phyloP scores from a whole-genome alignment of 2,113 vertebrate species.

The Cottus gobio region DNA sequence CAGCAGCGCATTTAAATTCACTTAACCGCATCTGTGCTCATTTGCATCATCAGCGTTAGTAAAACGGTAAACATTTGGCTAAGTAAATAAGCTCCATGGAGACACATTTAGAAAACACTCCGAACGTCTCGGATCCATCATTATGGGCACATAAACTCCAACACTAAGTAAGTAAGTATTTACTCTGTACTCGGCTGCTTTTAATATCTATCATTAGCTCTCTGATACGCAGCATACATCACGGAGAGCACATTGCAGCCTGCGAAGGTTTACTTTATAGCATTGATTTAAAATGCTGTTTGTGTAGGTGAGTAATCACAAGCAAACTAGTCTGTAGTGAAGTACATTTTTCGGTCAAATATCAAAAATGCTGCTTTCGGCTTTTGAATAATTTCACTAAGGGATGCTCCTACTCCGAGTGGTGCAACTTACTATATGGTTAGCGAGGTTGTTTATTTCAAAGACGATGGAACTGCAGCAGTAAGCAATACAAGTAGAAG shows the following conservation, averaged over 20 bases:
- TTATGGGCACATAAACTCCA: slow-evolving; percentile 1
- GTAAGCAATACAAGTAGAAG: not conserved
- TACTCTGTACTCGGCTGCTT: not conserved
- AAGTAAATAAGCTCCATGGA: slow-evolving; percentile 33
- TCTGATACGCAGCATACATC: not conserved
- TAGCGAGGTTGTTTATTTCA: not conserved
- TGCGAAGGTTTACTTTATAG: not conserved
- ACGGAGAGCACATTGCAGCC: not conserved
- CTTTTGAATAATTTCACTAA: not conserved
- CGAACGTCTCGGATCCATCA: slow-evolving; percentile 4
- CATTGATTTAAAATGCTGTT: not conserved
- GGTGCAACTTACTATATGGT: not conserved
- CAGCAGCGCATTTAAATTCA: slow-evolving; percentile 41
- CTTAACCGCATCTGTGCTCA: slow-evolving; percentile 45
- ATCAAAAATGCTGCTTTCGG: not conserved
- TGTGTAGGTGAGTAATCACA: not conserved
- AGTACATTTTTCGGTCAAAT: not conserved
- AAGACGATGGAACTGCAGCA: not conserved
- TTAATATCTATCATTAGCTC: slow-evolving; percentile 30
- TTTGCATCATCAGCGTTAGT: slow-evolving; percentile 38
- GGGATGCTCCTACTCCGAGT: not conserved
- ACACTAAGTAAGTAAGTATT: slow-evolving; percentile 26
- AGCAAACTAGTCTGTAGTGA: not conserved
- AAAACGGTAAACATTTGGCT: slow-evolving; percentile 33
- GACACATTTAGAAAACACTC: slow-evolving; percentile 26